Conservation (phyloP, 2,888 invertebrate genomes). For the Tryphoninae sp. region DNA sequence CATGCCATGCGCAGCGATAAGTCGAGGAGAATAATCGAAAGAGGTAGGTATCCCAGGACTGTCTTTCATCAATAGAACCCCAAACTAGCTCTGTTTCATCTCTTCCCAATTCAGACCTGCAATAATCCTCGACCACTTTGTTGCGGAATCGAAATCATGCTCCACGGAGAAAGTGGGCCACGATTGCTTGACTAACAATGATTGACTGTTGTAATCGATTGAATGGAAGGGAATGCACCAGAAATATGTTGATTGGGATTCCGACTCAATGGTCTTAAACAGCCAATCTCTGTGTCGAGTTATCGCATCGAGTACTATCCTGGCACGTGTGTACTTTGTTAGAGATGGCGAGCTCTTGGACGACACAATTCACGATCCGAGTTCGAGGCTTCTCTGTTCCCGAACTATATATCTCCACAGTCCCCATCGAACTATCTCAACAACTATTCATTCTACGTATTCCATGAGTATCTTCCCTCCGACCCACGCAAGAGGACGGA, state of each 20-base stretch:
- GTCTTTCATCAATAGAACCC: not conserved
- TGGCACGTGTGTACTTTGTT: slow-evolving; percentile 34
- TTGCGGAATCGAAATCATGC: not conserved
- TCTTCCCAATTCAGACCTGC: not conserved
- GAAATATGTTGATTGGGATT: not conserved
- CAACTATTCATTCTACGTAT: slow-evolving; percentile 34
- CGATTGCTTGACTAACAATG: not conserved
- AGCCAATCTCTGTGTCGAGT: not conserved
- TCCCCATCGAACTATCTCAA: slow-evolving; percentile 34
- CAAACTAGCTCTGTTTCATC: not conserved
- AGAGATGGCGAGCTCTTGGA: slow-evolving; percentile 9
- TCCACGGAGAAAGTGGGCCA: not conserved
- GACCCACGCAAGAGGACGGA: slow-evolving; percentile 7
- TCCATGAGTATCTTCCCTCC: slow-evolving; percentile 16
- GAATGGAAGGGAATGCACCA: not conserved
- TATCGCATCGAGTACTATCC: not conserved
- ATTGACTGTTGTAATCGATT: not conserved
- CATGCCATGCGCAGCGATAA: not conserved
- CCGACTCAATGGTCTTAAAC: slow-evolving; percentile 2
- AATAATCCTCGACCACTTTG: not conserved
- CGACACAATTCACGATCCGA: slow-evolving; percentile 10
- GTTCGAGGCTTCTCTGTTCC: slow-evolving; percentile 21
- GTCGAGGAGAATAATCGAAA: not conserved
- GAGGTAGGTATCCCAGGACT: slow-evolving; percentile 4
- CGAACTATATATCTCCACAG: slow-evolving; percentile 28